phyloP scores from a whole-genome alignment of 1,140 invertebrate genomes.

The Globodera ellingtonae region DNA sequence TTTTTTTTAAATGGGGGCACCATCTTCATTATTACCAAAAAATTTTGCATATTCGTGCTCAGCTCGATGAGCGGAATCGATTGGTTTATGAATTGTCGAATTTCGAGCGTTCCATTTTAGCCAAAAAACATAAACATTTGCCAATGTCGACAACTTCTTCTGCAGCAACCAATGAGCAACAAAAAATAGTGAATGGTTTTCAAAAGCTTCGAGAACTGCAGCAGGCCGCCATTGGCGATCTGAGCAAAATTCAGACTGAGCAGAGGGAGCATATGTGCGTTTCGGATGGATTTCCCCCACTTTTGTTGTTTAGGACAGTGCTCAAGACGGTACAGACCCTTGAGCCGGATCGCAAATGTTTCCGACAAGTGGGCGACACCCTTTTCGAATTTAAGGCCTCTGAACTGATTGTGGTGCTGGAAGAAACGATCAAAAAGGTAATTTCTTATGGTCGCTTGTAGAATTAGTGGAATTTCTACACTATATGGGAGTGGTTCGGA shows the following conservation, averaged over 20 bases:
- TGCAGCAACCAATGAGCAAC: conserved; percentile 29
- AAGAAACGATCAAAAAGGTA: conserved; percentile 35
- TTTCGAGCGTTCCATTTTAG: too few species aligned
- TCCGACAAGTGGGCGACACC: conserved; percentile 41
- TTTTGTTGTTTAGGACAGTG: conserved; percentile 37
- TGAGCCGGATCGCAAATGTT: conserved; percentile 36
- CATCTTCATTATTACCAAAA: too few species aligned
- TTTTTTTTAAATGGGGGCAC: too few species aligned
- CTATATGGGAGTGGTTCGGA: too few species aligned
- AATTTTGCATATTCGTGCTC: too few species aligned
- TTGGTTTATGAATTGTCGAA: too few species aligned
- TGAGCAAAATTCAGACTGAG: conserved; percentile 30
- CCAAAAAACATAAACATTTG: too few species aligned
- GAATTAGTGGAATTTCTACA: too few species aligned
- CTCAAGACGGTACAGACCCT: conserved; percentile 33
- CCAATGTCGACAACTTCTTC: not conserved
- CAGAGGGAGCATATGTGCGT: conserved; percentile 38
- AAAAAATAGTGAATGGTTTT: conserved; percentile 46
- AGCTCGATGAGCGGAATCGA: too few species aligned
- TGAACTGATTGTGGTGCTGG: conserved; percentile 20
- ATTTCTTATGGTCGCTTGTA: conserved; percentile 1
- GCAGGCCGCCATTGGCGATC: conserved; percentile 31
- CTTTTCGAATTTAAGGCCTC: conserved; percentile 30
- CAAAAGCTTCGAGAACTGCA: conserved; percentile 43
- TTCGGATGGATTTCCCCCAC: conserved; percentile 16